phyloP scores from a whole-genome alignment of 2,888 invertebrate genomes.

The Coelogynopora nodosa region DNA sequence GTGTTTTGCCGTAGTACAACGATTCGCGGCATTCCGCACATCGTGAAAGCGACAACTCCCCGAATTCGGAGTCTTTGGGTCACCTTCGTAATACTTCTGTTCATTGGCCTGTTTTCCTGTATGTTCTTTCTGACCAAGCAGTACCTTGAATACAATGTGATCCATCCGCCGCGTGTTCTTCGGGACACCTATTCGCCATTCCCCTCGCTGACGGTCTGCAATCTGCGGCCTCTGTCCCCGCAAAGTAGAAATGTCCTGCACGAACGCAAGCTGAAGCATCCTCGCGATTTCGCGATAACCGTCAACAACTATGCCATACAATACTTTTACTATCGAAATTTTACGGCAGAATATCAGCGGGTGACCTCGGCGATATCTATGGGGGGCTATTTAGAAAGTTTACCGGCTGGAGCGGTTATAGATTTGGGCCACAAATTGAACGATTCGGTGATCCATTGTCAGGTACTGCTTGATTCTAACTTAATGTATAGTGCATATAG shows the following conservation, averaged over 20 bases:
- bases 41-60: conserved; percentile 37
- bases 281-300: conserved; percentile 35
- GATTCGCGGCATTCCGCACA: conserved; percentile 44
- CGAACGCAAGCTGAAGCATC: conserved; percentile 21
- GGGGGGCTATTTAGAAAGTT: conserved; percentile 33
- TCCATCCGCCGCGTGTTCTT: conserved; percentile 45
- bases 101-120: conserved; percentile 41
- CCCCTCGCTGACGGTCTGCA: conserved; percentile 45
- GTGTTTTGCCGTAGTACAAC: conserved; percentile 41
- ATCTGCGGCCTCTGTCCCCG: conserved; percentile 43
- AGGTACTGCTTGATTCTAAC: too few relatives aligned
- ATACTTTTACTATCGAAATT: conserved; percentile 11
- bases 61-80: conserved; percentile 35
- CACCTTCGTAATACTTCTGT: conserved; percentile 42
- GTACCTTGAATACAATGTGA: conserved; percentile 45
- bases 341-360: not conserved
- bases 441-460: conserved; percentile 37
- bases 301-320: conserved; percentile 17
- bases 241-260: conserved; percentile 29
- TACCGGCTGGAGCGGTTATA: not conserved
- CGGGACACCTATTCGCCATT: conserved; percentile 43
- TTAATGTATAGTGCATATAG: too few relatives aligned
- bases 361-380: conserved; percentile 1
- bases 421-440: conserved; percentile 29
- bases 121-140: conserved; percentile 43